Conservation (phyloP, 1,140 invertebrate genomes). For the Cepaea nemoralis region DNA sequence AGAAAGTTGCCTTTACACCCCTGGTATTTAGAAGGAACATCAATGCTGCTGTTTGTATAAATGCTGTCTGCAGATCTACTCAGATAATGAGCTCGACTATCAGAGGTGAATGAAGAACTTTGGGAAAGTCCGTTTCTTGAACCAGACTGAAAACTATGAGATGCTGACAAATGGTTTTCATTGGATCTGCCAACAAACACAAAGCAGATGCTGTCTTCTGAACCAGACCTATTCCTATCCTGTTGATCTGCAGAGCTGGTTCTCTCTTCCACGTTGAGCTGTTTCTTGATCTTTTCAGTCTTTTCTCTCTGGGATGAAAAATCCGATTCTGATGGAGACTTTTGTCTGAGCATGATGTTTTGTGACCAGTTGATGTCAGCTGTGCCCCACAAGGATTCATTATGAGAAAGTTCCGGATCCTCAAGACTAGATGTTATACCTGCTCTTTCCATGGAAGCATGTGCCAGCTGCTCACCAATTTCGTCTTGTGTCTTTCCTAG, state of each 20-base stretch:
- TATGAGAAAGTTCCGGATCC: background rate
- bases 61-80: slow-evolving; percentile 40
- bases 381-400: background rate
- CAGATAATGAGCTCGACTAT: slow-evolving; percentile 2
- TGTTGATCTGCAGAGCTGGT: background rate
- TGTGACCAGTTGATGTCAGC: slow-evolving; percentile 5
- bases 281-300: background rate
- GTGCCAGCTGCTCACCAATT: too few relatives aligned
- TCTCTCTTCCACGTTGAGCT: background rate
- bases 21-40: background rate
- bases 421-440: slow-evolving; percentile 19
- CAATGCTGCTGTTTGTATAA: slow-evolving; percentile 18
- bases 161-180: background rate
- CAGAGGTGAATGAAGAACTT: slow-evolving; percentile 25
- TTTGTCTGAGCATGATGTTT: slow-evolving; percentile 40
- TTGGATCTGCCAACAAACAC: slow-evolving; percentile 37
- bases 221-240: slow-evolving; percentile 1
- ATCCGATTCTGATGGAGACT: slow-evolving; percentile 55
- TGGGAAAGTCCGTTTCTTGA: background rate
- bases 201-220: slow-evolving; percentile 63
- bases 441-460: too few relatives aligned
- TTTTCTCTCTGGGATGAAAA: slow-evolving; percentile 16
- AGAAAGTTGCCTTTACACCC: slow-evolving; percentile 2
- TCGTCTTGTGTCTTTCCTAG: background rate
- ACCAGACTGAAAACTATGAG: background rate